phyloP scores from a whole-genome alignment of 2,888 invertebrate species.

The Temnothorax unifasciatus region DNA sequence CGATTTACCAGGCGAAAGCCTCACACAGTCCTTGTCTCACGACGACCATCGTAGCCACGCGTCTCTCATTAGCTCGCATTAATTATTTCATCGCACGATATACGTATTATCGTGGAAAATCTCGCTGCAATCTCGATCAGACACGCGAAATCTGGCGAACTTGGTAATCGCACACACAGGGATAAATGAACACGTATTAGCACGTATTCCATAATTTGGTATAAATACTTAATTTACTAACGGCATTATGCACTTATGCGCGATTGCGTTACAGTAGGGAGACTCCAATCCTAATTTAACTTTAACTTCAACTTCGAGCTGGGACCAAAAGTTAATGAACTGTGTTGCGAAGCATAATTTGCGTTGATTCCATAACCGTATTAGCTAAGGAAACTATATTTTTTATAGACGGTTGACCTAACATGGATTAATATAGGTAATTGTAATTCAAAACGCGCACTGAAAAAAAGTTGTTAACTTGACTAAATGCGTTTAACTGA shows the following conservation, averaged over 20 bases:
- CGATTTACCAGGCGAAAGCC: constrained; percentile 24
- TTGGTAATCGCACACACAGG: not conserved
- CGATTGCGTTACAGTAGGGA: not conserved
- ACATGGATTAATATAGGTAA: not conserved
- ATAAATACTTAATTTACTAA: constrained; percentile 27
- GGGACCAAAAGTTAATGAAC: constrained; percentile 28
- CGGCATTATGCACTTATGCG: not conserved
- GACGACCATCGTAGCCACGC: constrained; percentile 24
- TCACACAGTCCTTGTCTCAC: constrained; percentile 17
- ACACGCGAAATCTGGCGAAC: constrained; percentile 7
- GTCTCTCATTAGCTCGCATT: constrained; percentile 50
- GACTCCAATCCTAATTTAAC: constrained; percentile 1
- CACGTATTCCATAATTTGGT: constrained; percentile 4
- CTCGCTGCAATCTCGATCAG: constrained; percentile 19
- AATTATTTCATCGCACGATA: constrained; percentile 51
- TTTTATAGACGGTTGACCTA: not conserved
- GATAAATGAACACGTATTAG: constrained; percentile 13
- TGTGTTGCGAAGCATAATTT: constrained; percentile 10
- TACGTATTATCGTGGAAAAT: constrained; percentile 39
- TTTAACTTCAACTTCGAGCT: constrained; percentile 6
- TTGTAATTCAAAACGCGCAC: not conserved
- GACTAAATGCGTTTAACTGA: no score
- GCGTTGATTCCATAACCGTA: not conserved
- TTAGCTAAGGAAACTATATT: not conserved
- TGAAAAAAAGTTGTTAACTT: no score